Evolutionary conservation across 2,113 vertebrate species (phyloP), one percentile per base, ranked within the genome.

Genomic region (Crotalus helleri): DNA sequence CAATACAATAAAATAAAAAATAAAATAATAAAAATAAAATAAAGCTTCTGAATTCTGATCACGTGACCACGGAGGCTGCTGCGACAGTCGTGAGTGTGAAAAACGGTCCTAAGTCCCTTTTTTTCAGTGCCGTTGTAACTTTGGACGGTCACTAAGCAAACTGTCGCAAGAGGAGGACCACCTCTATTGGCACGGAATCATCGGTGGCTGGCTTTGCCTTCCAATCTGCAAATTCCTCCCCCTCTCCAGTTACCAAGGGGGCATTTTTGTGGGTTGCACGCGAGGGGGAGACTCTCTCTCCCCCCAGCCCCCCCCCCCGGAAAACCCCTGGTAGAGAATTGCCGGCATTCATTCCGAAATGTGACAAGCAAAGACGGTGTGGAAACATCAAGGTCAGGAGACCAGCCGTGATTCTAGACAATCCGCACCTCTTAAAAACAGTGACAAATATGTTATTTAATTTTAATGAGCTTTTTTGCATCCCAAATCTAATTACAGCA

Each of bases 401-500:
- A 98, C 96, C 97, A 97, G 98, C 97, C 97, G 95, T 97, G 97
- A 97, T 95, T 96, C 92, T 90, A 94, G 95, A 97, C 97, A 97
- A 97, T 97, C 97, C 96, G 97, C 91, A 85, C 96, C 97, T 98
- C 98, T 98, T 98, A 98, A 97, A 97, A 98, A 97, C 98, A 98
- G 97, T 98, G 98, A 98, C 97, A 98, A 98, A 98, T 98, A 97
- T 93, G 97, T 98, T 97, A 97, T 98, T 98, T 98, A 98, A 98
- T 98, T 98, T 98, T 98, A 98, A 98, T 98, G 98, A 98, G 97
- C 97, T 97, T 98, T 98, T 98, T 96, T 98, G 97, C 97, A 98
- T 98, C 98, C 97, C 97, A 98, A 96, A 98, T 98, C 98, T 98
- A 98, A 98, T 98, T 98, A 98, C 95, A 55, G 98, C 97, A 98